These are phyloP conservation scores for Lasioglossum calceatum DNA, from an alignment of 2,888 invertebrate species.

Conservation along the genomic window DNA sequence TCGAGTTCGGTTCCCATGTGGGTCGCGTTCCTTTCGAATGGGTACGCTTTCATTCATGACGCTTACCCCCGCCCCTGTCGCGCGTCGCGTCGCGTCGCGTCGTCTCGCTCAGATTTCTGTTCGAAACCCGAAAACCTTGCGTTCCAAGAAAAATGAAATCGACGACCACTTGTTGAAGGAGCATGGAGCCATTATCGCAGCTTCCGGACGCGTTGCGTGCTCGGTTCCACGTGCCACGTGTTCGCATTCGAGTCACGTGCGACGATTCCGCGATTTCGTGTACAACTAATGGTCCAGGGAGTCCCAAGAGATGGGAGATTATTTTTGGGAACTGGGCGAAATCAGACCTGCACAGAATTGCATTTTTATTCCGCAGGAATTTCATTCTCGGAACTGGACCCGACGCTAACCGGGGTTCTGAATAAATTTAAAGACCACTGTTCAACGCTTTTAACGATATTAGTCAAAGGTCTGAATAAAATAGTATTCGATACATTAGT, in stretches of 20 bases:
- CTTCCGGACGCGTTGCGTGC: slow-evolving; percentile 23
- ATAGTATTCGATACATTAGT: no score
- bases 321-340: not conserved
- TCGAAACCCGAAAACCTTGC: not conserved
- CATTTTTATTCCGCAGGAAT: not conserved
- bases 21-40: slow-evolving; percentile 44
- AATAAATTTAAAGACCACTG: not conserved
- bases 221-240: slow-evolving; percentile 32
- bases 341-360: not conserved
- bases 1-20: slow-evolving; percentile 19
- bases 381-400: not conserved
- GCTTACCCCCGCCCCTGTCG: not conserved
- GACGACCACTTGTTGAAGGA: slow-evolving; percentile 10
- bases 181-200: slow-evolving; percentile 26
- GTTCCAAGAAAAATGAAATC: slow-evolving; percentile 16
- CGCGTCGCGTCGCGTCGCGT: not conserved
- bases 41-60: slow-evolving; percentile 50
- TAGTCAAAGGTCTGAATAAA: no score
- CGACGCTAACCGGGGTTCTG: not conserved
- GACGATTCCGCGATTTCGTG: slow-evolving; percentile 6
- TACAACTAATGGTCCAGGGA: slow-evolving; percentile 13
- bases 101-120: not conserved
- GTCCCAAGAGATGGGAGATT: slow-evolving; percentile 8
- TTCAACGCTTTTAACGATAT: not conserved
- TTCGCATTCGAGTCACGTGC: slow-evolving; percentile 30